Conservation (phyloP, 2,888 invertebrate species). For the Chrysina gloriosa region DNA sequence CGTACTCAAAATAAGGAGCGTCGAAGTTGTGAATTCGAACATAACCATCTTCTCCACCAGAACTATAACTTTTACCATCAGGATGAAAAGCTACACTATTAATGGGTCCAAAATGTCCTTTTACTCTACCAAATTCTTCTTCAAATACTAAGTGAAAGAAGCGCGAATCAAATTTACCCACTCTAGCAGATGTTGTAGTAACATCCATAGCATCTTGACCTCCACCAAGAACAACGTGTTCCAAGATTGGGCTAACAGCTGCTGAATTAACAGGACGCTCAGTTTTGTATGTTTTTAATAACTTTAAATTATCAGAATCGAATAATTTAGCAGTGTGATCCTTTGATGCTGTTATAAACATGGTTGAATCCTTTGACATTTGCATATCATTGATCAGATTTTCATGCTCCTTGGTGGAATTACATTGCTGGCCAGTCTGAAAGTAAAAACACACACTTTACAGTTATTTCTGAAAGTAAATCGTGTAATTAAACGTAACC, state of each 20-base stretch:
- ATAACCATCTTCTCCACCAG: constrained; percentile 99
- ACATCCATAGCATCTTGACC: constrained; percentile 99
- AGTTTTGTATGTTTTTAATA: constrained; percentile 95
- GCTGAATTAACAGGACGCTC: constrained; percentile 99
- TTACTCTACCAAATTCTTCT: constrained; percentile 97
- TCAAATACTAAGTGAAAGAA: constrained; percentile 97
- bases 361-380: constrained; percentile 89
- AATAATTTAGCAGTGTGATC: constrained; percentile 96
- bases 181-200: constrained; percentile 91
- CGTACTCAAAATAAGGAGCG: constrained; percentile 95
- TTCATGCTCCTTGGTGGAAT: constrained; percentile 84
- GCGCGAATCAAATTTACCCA: constrained; percentile 78
- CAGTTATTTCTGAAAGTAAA: no score
- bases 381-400: constrained; percentile 97
- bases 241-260: constrained; percentile 92
- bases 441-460: no score
- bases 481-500: no score
- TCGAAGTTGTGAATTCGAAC: constrained; percentile 97
- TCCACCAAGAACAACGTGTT: constrained; percentile 98
- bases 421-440: constrained; percentile 84
- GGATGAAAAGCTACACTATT: constrained; percentile 99
- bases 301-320: constrained; percentile 87
- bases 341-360: constrained; percentile 97
- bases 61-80: constrained; percentile 95
- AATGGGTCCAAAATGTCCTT: constrained; percentile 99